Percentiles rank a stretch among this genome's conserved stretches.
phyloP scores from a whole-genome alignment of 2,888 invertebrate species.

The Trachelus stipa region DNA sequence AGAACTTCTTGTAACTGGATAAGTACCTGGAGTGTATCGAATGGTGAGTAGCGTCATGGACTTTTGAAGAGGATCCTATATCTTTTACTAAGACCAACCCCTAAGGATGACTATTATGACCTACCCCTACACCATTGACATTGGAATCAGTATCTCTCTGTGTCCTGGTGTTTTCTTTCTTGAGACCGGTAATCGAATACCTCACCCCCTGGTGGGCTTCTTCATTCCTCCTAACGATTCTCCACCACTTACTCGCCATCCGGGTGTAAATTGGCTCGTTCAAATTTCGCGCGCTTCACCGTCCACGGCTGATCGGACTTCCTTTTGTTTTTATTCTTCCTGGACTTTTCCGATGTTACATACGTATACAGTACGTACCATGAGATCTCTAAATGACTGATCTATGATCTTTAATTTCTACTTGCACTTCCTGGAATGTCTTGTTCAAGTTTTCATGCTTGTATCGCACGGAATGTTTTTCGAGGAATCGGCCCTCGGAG shows the following conservation, averaged over 20 bases:
- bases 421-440: neutral
- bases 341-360: neutral
- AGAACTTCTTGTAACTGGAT: constrained; percentile 22
- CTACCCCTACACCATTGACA: neutral
- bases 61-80: neutral
- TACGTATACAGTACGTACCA: neutral
- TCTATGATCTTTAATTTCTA: neutral
- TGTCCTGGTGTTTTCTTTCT: neutral
- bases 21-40: constrained; percentile 22
- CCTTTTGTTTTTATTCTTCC: neutral
- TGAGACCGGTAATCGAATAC: neutral
- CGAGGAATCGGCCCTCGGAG: neutral
- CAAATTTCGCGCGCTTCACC: constrained; percentile 23
- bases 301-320: neutral
- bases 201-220: neutral
- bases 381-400: neutral
- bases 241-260: constrained; percentile 18
- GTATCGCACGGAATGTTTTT: neutral
- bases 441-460: neutral
- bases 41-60: neutral
- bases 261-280: constrained; percentile 33
- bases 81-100: neutral
- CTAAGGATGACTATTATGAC: neutral
- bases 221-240: constrained; percentile 15
- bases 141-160: neutral